Evolutionary conservation across 1,140 invertebrate species (phyloP), one percentile per base, ranked within the genome.

Genomic region (Phortica variegata): DNA sequence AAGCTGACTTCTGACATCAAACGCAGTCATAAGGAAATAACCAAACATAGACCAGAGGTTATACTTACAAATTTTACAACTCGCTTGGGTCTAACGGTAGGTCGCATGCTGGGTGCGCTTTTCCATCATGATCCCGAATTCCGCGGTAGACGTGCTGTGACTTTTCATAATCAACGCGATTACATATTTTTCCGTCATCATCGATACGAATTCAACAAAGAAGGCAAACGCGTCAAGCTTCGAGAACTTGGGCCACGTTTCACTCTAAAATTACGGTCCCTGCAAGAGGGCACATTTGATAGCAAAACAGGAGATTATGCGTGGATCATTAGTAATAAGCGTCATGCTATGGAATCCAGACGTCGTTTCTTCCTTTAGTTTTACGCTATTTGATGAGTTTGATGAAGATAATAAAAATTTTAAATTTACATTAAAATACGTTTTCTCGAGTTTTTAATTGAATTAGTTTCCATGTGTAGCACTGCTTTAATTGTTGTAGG

Each of bases 151-250:
- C 81, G 95, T 55, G 94, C 88, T 2, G 91, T 96, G 12, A 98
- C 97, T 12, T 98, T 99, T 75, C 97, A 99, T 76, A 99, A 99
- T 81, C 97, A 99, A 75, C 82, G 97, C 51, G 97, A 99, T 80
- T 99, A 95, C 65, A 95, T 99, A 63, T 99, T 99, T 78, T 97
- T 99, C 68, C 84, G 97, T 43, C 95, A 99, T 79, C 96, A 99
- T 77, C 87, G 93, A 54, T 98, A 98, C 76, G 89, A 95, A 63
- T 98, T 98, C 77, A 87, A 91, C 60, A 83, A 86, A 70, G 84
- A 86, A 52, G 86, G 85, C 9, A 88, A 91, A 61, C 86, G 84
- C 56, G 89, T 89, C 1, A 90, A 85, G 53, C 79, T 99, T n/a
- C 84, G 90, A 48, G 96, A 99, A 77, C 77, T 98, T 2, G 97